Evolutionary conservation across 2,888 invertebrate species (phyloP), one percentile per base, ranked within the genome.

Genomic region (Baronia brevicornis): DNA sequence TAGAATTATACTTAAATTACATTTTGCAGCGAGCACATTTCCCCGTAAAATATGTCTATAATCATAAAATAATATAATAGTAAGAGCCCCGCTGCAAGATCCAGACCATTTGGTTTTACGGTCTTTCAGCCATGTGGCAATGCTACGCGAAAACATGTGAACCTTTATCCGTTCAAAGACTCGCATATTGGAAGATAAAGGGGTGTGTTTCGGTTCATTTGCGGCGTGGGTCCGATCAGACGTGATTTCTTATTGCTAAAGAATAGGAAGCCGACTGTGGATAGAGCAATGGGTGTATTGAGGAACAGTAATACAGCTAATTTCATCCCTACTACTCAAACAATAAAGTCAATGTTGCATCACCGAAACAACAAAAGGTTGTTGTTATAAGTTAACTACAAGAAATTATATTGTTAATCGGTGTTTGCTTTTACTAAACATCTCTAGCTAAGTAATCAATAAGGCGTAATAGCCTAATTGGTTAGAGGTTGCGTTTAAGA

Each of bases 131-230:
- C 80, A 73, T 71, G 73, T 73, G 77, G 71, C 62, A 65, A 54
- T 54, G 58, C 52, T 55, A 47, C 36, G 49, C n/a, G n/a, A n/a
- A n/a, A n/a, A n/a, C n/a, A n/a, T n/a, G n/a, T n/a, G n/a, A n/a
- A n/a, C n/a, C n/a, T n/a, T n/a, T n/a, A n/a, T n/a, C n/a, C n/a
- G n/a, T n/a, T n/a, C n/a, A n/a, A n/a, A n/a, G n/a, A n/a, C n/a
- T n/a, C 70, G 73, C 68, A 74, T 77, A 75, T 72, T 75, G 68
- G 66, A 64, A 73, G 78, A 79, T 78, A 79, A 78, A 77, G 63
- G 67, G 58, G 66, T 66, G 62, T 72, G 75, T 77, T 79, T 73
- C 77, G 79, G 73, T 67, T 74, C 79, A 78, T 79, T 79, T 77
- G 71, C 69, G 70, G 70, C 55, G 52, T 66, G 38, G 46, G 42